These are phyloP conservation scores for Drosophila merina DNA, from an alignment of 2,888 invertebrate species.

Conservation along the genomic window DNA sequence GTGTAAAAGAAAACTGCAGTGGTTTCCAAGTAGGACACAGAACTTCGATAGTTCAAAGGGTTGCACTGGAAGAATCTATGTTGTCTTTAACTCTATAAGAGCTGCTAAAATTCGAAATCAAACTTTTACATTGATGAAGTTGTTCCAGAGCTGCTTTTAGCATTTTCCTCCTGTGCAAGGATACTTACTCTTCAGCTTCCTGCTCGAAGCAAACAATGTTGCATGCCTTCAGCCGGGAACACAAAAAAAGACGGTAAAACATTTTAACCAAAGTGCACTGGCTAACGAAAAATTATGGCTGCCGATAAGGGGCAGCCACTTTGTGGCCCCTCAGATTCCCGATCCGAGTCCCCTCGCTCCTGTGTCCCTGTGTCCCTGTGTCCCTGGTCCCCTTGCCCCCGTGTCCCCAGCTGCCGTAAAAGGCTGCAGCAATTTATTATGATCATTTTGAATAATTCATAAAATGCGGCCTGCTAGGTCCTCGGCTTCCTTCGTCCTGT, in stretches of 20 bases:
- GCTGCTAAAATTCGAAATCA: too few relatives aligned
- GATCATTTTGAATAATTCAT: constrained; percentile 61
- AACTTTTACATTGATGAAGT: not conserved
- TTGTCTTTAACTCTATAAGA: too few relatives aligned
- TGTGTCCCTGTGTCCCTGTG: too few relatives aligned
- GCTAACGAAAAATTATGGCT: constrained; percentile 25
- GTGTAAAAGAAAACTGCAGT: constrained; percentile 34
- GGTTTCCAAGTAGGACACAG: constrained; percentile 21
- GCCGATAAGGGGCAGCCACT: constrained; percentile 34
- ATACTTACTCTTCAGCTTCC: constrained; percentile 4
- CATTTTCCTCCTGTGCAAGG: constrained; percentile 14
- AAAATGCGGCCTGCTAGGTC: constrained; percentile 32
- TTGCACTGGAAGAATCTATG: not conserved
- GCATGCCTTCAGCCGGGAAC: constrained; percentile 41
- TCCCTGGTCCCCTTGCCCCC: too few relatives aligned
- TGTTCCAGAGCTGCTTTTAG: not conserved
- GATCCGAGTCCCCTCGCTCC: not conserved
- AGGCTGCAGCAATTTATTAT: constrained; percentile 64
- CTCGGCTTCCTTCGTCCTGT: constrained; percentile 10
- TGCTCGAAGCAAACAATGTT: constrained; percentile 51
- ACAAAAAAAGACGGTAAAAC: constrained; percentile 45
- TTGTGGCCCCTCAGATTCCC: constrained; percentile 10
- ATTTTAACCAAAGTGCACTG: constrained; percentile 48
- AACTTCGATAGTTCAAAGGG: constrained; percentile 26
- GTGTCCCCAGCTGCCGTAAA: constrained; percentile 35